Evolutionary conservation across 2,797 vertebrate species (phyloP).

Genomic region (Sparus aurata): DNA sequence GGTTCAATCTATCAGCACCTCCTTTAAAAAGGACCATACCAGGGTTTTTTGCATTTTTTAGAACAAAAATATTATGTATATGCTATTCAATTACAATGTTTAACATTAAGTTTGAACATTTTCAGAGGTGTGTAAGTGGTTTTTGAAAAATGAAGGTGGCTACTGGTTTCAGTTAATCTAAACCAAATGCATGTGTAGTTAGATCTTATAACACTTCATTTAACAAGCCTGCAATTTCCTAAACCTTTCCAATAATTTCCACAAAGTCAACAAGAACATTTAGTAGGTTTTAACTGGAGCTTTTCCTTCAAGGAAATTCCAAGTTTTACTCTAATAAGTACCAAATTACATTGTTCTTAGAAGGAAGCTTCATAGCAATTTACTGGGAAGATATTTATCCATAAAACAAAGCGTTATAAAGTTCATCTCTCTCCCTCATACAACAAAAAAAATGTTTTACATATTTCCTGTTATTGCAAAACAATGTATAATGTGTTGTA

Average conservation of each 20-base stretch:
- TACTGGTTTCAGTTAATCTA: not conserved
- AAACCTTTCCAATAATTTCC: not conserved
- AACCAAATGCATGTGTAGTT: not conserved
- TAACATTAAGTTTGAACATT: not conserved
- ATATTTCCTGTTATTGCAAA: not conserved
- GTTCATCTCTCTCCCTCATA: too few species aligned
- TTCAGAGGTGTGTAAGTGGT: not conserved
- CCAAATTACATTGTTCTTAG: not conserved
- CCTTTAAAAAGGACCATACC: slow-evolving; percentile 21
- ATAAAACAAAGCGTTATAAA: not conserved
- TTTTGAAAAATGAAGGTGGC: not conserved
- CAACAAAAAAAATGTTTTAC: not conserved
- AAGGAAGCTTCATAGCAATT: not conserved
- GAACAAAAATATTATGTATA: not conserved
- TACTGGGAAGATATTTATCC: not conserved
- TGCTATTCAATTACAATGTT: not conserved
- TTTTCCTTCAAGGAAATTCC: not conserved
- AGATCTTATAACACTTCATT: not conserved
- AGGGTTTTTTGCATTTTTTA: not conserved
- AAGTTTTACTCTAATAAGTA: not conserved
- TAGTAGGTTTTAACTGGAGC: not conserved
- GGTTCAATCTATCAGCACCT: slow-evolving; percentile 66
- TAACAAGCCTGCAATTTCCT: not conserved
- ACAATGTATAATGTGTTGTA: not conserved
- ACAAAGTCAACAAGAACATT: too few species aligned